Conservation (phyloP, 2,888 invertebrate genomes). For the Molanna angustata region DNA sequence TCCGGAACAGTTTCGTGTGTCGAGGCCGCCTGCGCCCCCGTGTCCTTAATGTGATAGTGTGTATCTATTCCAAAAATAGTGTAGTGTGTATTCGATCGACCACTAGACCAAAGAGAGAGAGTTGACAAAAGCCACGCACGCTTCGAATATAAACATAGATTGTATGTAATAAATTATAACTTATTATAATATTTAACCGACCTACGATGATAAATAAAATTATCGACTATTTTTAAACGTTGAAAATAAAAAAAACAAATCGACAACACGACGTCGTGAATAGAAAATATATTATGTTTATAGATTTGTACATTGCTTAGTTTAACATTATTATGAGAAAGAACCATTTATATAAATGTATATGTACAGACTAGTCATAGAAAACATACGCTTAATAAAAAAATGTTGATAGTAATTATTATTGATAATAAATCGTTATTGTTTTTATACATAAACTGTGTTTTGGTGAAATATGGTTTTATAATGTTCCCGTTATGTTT, state of each 20-base stretch:
- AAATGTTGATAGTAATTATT: conserved; percentile 33
- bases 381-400: conserved; percentile 33
- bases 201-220: conserved; percentile 21
- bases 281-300: conserved; percentile 22
- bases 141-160: conserved; percentile 27
- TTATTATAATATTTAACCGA: conserved; percentile 6
- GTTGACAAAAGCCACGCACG: conserved; percentile 25
- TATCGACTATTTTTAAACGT: conserved; percentile 19
- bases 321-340: conserved; percentile 3
- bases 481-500: no score
- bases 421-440: conserved; percentile 31
- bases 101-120: conserved; percentile 29
- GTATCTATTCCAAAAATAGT: conserved; percentile 30
- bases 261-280: conserved; percentile 19
- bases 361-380: conserved; percentile 34
- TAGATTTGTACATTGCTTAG: conserved; percentile 29
- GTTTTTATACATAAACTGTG: no score
- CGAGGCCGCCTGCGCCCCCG: conserved; percentile 10
- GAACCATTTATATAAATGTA: conserved; percentile 22
- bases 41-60: conserved; percentile 29
- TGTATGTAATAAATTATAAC: no score
- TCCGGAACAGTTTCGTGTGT: neutral
- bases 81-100: conserved; percentile 23
- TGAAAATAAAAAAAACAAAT: conserved; percentile 8
- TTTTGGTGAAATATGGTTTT: no score